Percentiles rank a stretch among this genome's conserved stretches.
Evolutionary conservation across 1,140 invertebrate genomes (phyloP).

Genomic region (Pseudomyrmex gracilis): DNA sequence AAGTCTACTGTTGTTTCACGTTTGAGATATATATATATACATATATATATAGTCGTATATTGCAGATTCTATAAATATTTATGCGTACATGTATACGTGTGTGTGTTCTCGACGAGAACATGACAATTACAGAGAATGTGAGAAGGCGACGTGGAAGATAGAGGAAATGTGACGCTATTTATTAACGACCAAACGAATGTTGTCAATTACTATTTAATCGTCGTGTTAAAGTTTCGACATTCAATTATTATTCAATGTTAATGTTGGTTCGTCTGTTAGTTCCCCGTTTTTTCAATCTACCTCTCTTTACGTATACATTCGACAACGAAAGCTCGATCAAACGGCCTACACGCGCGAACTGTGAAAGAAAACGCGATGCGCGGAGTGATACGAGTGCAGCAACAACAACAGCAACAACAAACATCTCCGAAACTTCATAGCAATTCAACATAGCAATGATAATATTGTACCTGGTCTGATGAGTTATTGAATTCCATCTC

Average conservation of each 20-base stretch:
- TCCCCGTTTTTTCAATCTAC: slow-evolving; percentile 62
- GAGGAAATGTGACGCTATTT: slow-evolving; percentile 55
- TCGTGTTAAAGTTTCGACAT: slow-evolving; percentile 76
- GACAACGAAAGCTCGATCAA: slow-evolving; percentile 65
- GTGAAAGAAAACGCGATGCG: slow-evolving; percentile 9
- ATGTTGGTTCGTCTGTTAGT: slow-evolving; percentile 58
- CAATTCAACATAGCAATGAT: slow-evolving; percentile 54
- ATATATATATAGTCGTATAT: slow-evolving; percentile 47
- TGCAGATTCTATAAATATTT: slow-evolving; percentile 48
- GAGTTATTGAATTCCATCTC: slow-evolving; percentile 59
- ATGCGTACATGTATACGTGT: slow-evolving; percentile 35
- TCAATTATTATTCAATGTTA: slow-evolving; percentile 78
- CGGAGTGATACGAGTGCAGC: not conserved
- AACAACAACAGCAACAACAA: too few species aligned
- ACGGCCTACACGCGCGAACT: slow-evolving; percentile 67
- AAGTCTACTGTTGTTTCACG: slow-evolving; percentile 57
- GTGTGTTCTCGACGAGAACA: slow-evolving; percentile 31
- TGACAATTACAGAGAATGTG: not conserved
- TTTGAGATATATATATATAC: slow-evolving; percentile 52
- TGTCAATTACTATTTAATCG: slow-evolving; percentile 82
- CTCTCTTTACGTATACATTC: slow-evolving; percentile 50
- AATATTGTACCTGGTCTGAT: slow-evolving; percentile 72
- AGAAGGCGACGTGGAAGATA: slow-evolving; percentile 1
- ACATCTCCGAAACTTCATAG: slow-evolving; percentile 19
- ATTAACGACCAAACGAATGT: slow-evolving; percentile 81